Evolutionary conservation across 2,888 invertebrate genomes (phyloP).

Genomic region (Epirrhoe alternata): DNA sequence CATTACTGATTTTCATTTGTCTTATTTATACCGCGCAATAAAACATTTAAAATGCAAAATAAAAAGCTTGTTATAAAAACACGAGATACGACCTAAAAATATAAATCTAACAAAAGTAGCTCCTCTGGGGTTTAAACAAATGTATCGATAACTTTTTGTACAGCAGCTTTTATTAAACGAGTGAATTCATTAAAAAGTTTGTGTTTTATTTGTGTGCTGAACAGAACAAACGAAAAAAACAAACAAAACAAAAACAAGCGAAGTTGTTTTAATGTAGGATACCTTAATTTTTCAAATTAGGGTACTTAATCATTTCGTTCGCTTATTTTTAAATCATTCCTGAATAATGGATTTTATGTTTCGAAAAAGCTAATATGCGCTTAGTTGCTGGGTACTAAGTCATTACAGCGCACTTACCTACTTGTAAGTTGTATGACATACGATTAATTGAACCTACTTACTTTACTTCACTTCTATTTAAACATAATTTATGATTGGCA

Average conservation of each 20-base stretch:
- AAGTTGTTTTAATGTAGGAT: not conserved
- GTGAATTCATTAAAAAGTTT: conserved; percentile 32
- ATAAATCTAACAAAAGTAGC: conserved; percentile 15
- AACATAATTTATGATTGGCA: no score
- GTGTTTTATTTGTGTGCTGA: conserved; percentile 11
- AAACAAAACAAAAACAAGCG: conserved; percentile 12
- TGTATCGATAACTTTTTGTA: conserved; percentile 26
- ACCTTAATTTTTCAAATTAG: not conserved
- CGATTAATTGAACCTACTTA: not conserved
- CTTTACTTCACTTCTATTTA: no score
- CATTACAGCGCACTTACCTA: no score
- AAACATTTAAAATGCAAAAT: not conserved
- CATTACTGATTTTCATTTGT: not conserved
- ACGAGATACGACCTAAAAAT: conserved; percentile 5
- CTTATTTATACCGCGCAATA: not conserved
- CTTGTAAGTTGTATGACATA: not conserved
- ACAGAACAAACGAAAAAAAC: conserved; percentile 5
- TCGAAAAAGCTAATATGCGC: no score
- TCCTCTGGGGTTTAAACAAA: conserved; percentile 17
- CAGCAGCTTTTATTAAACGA: conserved; percentile 20
- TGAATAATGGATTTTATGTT: not conserved
- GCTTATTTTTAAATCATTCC: not conserved
- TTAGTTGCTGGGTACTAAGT: no score
- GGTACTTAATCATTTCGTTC: not conserved
- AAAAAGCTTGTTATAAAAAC: conserved; percentile 7